These are phyloP conservation scores for Pluvialis apricaria DNA, from an alignment of 2,113 vertebrate genomes.

Conservation along the genomic window DNA sequence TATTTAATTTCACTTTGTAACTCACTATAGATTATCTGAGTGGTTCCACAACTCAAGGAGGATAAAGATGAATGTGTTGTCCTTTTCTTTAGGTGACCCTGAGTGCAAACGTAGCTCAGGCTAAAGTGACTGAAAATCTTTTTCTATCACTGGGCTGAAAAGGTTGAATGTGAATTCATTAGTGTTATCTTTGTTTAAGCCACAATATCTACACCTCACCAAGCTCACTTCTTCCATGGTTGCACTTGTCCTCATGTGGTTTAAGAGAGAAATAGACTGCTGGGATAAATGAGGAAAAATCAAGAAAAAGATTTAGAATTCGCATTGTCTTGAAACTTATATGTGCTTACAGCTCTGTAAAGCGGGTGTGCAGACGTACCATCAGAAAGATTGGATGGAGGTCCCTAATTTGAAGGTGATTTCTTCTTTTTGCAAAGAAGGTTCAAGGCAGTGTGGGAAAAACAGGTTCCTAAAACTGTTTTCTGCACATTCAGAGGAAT, in stretches of 20 bases:
- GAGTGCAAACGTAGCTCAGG: conserved; percentile 64
- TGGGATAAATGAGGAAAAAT: background rate
- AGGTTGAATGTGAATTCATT: conserved; percentile 81
- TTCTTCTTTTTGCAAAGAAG: background rate
- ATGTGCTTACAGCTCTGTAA: background rate
- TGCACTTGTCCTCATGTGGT: background rate
- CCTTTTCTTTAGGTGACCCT: conserved; percentile 77
- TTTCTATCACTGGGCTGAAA: conserved; percentile 75
- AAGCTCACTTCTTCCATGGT: background rate
- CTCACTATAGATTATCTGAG: conserved; percentile 72
- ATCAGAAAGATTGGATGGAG: background rate
- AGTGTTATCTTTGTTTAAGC: conserved; percentile 72
- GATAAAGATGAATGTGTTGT: conserved; percentile 83
- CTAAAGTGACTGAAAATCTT: conserved; percentile 82
- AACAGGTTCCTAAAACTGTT: background rate
- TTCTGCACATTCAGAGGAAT: background rate
- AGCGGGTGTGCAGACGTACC: background rate
- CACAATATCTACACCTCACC: conserved; percentile 40
- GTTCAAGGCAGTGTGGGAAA: background rate
- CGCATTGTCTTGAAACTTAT: background rate
- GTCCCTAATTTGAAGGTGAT: background rate
- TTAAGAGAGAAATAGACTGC: background rate
- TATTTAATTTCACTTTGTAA: conserved; percentile 72
- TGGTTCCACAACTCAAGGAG: conserved; percentile 66
- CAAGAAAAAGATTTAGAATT: background rate